These are phyloP conservation scores for Arvicola amphibius DNA, from an alignment of 2,797 vertebrate species.

Conservation along the genomic window DNA sequence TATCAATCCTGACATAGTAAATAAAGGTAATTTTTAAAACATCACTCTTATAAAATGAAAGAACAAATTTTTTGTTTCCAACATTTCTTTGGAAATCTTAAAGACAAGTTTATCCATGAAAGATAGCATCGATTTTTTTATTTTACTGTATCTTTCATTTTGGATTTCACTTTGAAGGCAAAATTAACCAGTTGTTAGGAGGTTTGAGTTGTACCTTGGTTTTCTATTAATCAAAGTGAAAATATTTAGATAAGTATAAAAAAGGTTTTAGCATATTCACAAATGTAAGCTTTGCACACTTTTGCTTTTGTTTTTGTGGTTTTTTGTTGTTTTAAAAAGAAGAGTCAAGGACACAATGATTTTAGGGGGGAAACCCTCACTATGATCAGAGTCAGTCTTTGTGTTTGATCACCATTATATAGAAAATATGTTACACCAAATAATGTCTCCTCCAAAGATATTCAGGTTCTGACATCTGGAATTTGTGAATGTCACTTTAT, in stretches of 20 bases:
- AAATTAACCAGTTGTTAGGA: constrained; percentile 4
- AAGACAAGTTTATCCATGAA: constrained; percentile 2
- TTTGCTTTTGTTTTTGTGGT: not conserved
- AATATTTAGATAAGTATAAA: not conserved
- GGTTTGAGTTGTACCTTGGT: not conserved
- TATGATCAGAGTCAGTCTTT: not conserved
- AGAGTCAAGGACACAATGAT: not conserved
- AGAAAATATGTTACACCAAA: not conserved
- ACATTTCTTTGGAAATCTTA: not conserved
- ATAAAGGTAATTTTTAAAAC: not conserved
- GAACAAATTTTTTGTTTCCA: not conserved
- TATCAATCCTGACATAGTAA: not conserved
- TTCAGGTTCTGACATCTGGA: not conserved
- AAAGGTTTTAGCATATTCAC: not conserved
- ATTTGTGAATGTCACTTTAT: not conserved
- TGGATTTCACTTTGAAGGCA: constrained; percentile 4
- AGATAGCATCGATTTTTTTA: not conserved
- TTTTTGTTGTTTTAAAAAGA: not conserved
- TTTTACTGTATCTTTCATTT: constrained; percentile 29
- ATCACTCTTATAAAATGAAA: constrained; percentile 16
- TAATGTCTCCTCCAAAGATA: not conserved
- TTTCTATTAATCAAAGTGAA: constrained; percentile 33
- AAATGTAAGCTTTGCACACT: not conserved
- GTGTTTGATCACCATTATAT: not conserved
- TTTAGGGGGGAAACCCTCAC: not conserved